phyloP scores from a whole-genome alignment of 1,140 invertebrate species.

The Watersipora subatra region DNA sequence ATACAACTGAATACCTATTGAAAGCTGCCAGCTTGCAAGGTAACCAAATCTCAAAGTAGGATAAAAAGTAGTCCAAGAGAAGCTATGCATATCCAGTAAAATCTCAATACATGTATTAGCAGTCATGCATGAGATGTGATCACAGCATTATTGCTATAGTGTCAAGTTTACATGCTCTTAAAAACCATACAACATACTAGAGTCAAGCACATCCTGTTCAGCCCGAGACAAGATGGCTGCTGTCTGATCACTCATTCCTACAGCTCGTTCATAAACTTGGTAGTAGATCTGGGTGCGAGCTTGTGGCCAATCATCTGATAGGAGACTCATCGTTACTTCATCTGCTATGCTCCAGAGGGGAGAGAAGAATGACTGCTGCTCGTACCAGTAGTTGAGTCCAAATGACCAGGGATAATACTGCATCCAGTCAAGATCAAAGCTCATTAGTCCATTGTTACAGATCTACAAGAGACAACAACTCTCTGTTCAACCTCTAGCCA shows the following conservation, averaged over 20 bases:
- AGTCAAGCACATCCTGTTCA: neutral
- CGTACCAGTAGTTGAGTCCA: neutral
- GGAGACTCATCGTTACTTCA: neutral
- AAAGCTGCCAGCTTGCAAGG: neutral
- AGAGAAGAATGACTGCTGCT: neutral
- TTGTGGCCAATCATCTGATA: neutral
- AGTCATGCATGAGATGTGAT: neutral
- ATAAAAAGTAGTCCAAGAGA: neutral
- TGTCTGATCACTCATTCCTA: neutral
- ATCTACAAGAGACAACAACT: neutral
- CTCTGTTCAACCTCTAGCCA: neutral
- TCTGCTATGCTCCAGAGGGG: neutral
- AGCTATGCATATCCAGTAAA: neutral
- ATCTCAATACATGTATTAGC: neutral
- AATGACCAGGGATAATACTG: neutral
- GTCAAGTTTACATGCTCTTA: neutral
- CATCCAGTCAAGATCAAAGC: neutral
- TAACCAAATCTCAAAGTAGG: neutral
- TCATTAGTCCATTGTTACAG: neutral
- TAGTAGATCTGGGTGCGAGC: neutral
- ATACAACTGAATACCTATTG: neutral
- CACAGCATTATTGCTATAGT: neutral
- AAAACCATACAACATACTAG: neutral
- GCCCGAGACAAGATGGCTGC: neutral
- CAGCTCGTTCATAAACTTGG: neutral